Percentiles rank a stretch among this genome's conserved stretches.
Conservation (phyloP, 2,113 vertebrate species). For the Xenotilapia leptura region DNA sequence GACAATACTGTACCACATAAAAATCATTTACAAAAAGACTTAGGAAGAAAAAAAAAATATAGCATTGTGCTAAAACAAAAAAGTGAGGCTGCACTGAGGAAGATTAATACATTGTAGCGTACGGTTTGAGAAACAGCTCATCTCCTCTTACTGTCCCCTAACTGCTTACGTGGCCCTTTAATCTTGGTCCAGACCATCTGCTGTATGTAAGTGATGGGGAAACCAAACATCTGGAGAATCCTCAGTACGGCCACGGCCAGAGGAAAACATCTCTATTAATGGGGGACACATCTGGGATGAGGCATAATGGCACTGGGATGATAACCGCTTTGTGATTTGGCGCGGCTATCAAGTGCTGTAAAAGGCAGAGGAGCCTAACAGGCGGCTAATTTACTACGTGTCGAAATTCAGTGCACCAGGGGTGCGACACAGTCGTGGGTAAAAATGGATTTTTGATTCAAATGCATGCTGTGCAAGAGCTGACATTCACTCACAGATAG, state of each 20-base stretch:
- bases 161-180: conserved; percentile 38
- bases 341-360: not conserved
- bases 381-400: conserved; percentile 8
- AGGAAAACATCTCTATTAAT: conserved; percentile 48
- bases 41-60: not conserved
- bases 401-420: not conserved
- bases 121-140: conserved; percentile 24
- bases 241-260: not conserved
- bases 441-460: conserved; percentile 2
- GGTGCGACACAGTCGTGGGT: not conserved
- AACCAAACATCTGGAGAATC: conserved; percentile 62
- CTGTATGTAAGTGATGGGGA: conserved; percentile 40
- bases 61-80: not conserved
- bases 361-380: not conserved
- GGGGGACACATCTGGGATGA: conserved; percentile 36
- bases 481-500: not conserved
- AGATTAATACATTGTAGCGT: conserved; percentile 3
- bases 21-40: not conserved
- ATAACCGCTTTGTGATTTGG: conserved; percentile 42
- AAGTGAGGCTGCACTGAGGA: not conserved
- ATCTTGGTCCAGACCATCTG: conserved; percentile 52
- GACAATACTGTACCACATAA: not conserved
- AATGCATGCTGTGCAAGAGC: not conserved
- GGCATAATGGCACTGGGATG: conserved; percentile 13
- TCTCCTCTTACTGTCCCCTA: conserved; percentile 23